These are phyloP conservation scores for Leptinotarsa lineolata DNA, from an alignment of 1,140 invertebrate genomes.

Conservation along the genomic window DNA sequence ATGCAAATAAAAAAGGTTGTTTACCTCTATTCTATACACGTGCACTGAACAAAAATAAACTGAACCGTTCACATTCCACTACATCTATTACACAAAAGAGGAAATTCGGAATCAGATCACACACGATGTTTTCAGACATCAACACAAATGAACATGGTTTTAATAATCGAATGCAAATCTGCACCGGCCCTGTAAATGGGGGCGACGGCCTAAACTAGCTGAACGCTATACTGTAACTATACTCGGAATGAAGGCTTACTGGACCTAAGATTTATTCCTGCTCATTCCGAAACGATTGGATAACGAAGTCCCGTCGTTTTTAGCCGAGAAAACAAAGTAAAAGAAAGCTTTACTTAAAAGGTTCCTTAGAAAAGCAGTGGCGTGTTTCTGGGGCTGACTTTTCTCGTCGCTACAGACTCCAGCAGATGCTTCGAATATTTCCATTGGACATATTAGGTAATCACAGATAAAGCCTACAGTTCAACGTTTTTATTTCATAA, in stretches of 20 bases:
- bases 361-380: slow-evolving; percentile 9
- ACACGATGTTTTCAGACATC: background rate
- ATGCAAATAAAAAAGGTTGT: slow-evolving; percentile 30
- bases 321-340: slow-evolving; percentile 22
- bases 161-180: slow-evolving; percentile 12
- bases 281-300: slow-evolving; percentile 16
- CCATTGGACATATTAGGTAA: too few species aligned
- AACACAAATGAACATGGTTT: slow-evolving; percentile 4
- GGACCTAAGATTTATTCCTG: slow-evolving; percentile 17
- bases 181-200: slow-evolving; percentile 26
- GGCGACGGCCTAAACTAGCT: slow-evolving; percentile 33
- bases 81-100: background rate
- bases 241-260: slow-evolving; percentile 22
- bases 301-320: slow-evolving; percentile 25
- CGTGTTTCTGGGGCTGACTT: background rate
- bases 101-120: background rate
- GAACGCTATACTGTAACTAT: slow-evolving; percentile 18
- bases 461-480: too few species aligned
- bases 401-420: background rate
- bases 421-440: too few species aligned
- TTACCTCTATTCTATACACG: slow-evolving; percentile 38
- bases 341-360: slow-evolving; percentile 14
- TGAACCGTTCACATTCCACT: slow-evolving; percentile 30
- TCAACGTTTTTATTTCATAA: too few species aligned
- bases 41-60: slow-evolving; percentile 33